A percentile compares a stretch with the other conserved stretches of the same genome.
These are phyloP conservation scores for Syngnathus scovelli DNA, from an alignment of 2,113 vertebrate genomes.

Conservation along the genomic window DNA sequence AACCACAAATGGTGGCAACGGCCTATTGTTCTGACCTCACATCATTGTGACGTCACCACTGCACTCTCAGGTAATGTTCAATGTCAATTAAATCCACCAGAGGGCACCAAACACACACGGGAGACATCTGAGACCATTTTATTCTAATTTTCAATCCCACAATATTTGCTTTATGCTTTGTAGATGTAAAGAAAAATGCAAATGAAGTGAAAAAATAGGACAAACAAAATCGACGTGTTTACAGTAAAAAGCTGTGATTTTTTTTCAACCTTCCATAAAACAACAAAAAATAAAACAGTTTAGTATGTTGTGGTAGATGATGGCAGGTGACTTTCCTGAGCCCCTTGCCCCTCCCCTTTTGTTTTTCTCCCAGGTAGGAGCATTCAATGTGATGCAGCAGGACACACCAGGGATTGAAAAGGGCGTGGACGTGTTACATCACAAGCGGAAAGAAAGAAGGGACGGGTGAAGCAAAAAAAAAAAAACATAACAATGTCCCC, in stretches of 20 bases:
- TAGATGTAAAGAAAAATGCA: too few relatives aligned
- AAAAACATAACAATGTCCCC: neutral
- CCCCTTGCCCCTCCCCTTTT: too few relatives aligned
- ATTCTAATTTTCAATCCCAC: neutral
- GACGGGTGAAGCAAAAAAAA: neutral
- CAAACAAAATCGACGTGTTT: too few relatives aligned
- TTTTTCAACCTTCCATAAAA: too few relatives aligned
- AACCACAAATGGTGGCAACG: constrained; percentile 29
- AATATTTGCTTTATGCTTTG: too few relatives aligned
- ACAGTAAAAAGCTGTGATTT: too few relatives aligned
- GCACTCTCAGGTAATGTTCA: constrained; percentile 23
- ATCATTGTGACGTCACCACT: neutral
- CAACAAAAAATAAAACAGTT: too few relatives aligned
- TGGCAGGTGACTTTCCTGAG: neutral
- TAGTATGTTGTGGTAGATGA: too few relatives aligned
- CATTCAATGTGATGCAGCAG: neutral
- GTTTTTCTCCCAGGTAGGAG: neutral
- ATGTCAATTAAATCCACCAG: constrained; percentile 59
- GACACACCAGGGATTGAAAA: neutral
- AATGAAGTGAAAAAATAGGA: too few relatives aligned
- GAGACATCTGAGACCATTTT: constrained; percentile 1
- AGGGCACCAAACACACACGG: constrained; percentile 53
- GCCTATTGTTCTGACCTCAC: too few relatives aligned
- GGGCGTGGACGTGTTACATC: neutral
- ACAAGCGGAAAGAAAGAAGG: neutral